phyloP scores from a whole-genome alignment of 1,140 invertebrate genomes.

The Riptortus pedestris region DNA sequence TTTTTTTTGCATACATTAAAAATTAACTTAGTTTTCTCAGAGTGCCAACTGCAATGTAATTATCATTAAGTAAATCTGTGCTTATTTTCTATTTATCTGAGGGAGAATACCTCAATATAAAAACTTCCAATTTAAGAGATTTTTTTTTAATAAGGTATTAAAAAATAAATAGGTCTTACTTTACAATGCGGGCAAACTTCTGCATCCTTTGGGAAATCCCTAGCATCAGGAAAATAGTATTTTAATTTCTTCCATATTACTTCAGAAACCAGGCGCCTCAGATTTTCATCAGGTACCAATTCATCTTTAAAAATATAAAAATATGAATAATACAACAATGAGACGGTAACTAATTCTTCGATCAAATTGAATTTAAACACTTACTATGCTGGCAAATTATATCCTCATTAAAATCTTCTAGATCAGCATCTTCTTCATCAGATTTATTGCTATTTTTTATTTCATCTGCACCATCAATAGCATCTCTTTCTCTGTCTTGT shows the following conservation, averaged over 20 bases:
- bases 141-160: no score
- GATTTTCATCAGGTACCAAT: slow-evolving; percentile 29
- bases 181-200: slow-evolving; percentile 29
- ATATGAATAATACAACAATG: no score
- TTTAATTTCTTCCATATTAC: slow-evolving; percentile 30
- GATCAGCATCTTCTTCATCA: slow-evolving; percentile 23
- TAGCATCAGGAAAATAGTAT: slow-evolving; percentile 31
- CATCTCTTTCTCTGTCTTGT: slow-evolving; percentile 21
- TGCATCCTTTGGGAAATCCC: slow-evolving; percentile 26
- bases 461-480: background rate
- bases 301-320: slow-evolving; percentile 29
- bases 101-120: no score
- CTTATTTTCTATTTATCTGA: no score
- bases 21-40: no score
- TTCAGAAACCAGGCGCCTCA: slow-evolving; percentile 29
- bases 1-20: no score
- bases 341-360: no score
- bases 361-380: no score
- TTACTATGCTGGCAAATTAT: slow-evolving; percentile 31
- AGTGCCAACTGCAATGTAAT: no score
- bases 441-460: slow-evolving; percentile 3
- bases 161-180: slow-evolving; percentile 25
- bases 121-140: no score
- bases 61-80: no score
- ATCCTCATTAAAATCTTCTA: slow-evolving; percentile 31